Percentiles rank a stretch among this genome's conserved stretches.
Conservation (phyloP, 2,797 vertebrate genomes). For the Onychomys torridus region DNA sequence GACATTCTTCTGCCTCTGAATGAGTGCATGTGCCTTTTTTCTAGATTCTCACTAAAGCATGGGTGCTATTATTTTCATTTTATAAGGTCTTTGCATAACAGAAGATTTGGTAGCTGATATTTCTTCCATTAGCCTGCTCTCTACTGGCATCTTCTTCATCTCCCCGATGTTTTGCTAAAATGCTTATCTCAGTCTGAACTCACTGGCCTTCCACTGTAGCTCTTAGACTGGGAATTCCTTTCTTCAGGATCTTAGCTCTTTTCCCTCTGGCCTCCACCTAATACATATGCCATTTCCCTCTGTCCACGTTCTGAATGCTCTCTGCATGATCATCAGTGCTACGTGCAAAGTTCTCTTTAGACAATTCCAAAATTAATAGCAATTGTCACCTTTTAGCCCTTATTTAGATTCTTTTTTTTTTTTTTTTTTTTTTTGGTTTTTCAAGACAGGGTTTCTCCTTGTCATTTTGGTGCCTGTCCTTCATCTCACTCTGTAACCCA, state of each 20-base stretch:
- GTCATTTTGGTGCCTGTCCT: too few relatives aligned
- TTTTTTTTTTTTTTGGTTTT: too few relatives aligned
- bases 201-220: background rate
- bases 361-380: constrained; percentile 18
- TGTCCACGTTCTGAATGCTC: background rate
- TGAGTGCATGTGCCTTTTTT: background rate
- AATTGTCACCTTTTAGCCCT: background rate
- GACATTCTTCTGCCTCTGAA: background rate
- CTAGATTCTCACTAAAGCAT: background rate
- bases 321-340: background rate
- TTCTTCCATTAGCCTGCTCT: background rate
- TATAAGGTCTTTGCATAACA: background rate
- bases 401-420: background rate
- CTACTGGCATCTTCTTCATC: background rate
- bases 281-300: background rate
- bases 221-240: background rate
- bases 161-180: background rate
- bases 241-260: background rate
- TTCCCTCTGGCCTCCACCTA: background rate
- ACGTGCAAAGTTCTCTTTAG: background rate
- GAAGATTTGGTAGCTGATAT: background rate
- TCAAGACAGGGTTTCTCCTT: too few relatives aligned
- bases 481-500: too few relatives aligned
- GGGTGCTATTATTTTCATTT: background rate
- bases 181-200: background rate